Evolutionary conservation across 2,797 vertebrate genomes (phyloP), one percentile per base, ranked within the genome.

Genomic region (Alectoris magna): DNA sequence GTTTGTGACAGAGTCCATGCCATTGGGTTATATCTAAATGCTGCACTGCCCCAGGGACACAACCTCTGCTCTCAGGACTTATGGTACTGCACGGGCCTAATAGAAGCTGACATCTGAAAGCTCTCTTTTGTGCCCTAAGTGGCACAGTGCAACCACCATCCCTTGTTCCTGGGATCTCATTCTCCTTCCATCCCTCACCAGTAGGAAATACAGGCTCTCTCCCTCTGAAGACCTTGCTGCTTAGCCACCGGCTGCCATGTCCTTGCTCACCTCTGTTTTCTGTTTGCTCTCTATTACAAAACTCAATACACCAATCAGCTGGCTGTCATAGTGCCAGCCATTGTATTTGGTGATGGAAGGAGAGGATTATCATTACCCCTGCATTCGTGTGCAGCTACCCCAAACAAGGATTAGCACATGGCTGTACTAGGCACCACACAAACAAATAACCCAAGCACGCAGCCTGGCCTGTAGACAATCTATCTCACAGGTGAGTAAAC

Each of bases 401-500:
- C 58, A 83, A 58, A 79, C 49, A 63, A 43, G 74, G 80, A 74
- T 83, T 91, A 90, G 26, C 71, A 46, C 56, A 6, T 55, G 49
- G 9, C 24, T 51, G 38, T 70, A 4, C 55, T 58, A 36, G 41
- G 63, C 41, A 79, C 63, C 43, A 44, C 26, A 56, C 51, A 67
- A 78, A 58, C 77, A 71, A 49, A 62, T 13, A 81, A 60, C 26
- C 38, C 64, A 43, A 83, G 53, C 0, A 0, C 59, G 43, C 58
- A 67, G 72, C 51, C 74, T 92, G 85, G 91, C 85, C 88, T 91
- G 91, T 86, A 77, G 85, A 94, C 64, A 63, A 31, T 79, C 3
- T 76, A 80, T 90, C 94, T 91, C 62, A 68, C 94, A 95, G 91
- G 91, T 95, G 92, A 95, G 84, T 93, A 96, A 95, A 96, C 91